These are phyloP conservation scores for Accipiter virgatus DNA, from an alignment of 2,113 vertebrate species.

Conservation along the genomic window DNA sequence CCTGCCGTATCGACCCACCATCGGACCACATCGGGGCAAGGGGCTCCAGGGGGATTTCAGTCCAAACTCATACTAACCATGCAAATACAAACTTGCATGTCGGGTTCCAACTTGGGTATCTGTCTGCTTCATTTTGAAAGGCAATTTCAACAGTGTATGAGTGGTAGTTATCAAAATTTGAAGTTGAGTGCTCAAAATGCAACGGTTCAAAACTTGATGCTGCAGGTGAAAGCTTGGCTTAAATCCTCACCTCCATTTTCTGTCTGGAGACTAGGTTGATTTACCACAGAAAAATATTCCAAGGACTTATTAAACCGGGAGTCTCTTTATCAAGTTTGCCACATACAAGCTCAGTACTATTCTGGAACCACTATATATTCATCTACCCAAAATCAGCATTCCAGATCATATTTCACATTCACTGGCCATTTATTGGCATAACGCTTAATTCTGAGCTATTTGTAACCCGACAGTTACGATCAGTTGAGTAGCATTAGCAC, in stretches of 20 bases:
- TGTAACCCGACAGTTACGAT: background rate
- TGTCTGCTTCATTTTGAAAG: background rate
- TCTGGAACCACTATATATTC: background rate
- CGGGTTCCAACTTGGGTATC: background rate
- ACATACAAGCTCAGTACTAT: background rate
- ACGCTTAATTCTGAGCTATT: background rate
- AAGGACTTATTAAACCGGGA: background rate
- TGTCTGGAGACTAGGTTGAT: background rate
- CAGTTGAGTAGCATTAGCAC: background rate
- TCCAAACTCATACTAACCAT: background rate
- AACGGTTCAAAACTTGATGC: background rate
- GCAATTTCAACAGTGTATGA: fast-evolving
- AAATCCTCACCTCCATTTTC: background rate
- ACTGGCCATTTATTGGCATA: background rate
- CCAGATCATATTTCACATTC: background rate
- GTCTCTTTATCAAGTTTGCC: background rate
- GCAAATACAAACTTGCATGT: background rate
- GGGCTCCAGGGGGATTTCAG: background rate
- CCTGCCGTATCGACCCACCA: fast-evolving
- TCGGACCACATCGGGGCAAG: fast-evolving
- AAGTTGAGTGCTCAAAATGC: background rate
- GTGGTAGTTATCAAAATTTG: background rate
- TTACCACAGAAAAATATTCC: background rate
- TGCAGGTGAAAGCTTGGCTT: background rate
- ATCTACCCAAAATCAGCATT: background rate